phyloP scores from a whole-genome alignment of 2,888 invertebrate species.

The Drosophila parthenogenetica region DNA sequence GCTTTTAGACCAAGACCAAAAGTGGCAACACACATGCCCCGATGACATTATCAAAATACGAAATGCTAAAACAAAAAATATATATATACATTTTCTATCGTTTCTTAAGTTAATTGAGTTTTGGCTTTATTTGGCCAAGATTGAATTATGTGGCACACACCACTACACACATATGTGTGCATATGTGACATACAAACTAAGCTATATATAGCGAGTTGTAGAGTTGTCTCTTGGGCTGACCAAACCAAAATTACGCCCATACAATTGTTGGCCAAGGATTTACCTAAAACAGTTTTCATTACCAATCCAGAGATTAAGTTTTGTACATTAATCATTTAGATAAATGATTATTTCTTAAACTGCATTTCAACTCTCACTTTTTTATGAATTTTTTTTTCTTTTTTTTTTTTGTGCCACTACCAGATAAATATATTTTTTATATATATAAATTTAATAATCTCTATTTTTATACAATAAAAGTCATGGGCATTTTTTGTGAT shows the following conservation, averaged over 20 bases:
- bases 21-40: conserved; percentile 50
- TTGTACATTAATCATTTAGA: conserved; percentile 31
- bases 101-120: conserved; percentile 53
- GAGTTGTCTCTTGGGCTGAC: conserved; percentile 14
- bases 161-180: background rate
- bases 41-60: conserved; percentile 52
- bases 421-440: background rate
- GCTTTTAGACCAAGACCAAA: conserved; percentile 36
- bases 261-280: conserved; percentile 40
- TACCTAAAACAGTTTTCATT: conserved; percentile 24
- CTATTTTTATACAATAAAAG: conserved; percentile 52
- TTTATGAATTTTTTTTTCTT: background rate
- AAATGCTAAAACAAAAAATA: background rate
- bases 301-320: conserved; percentile 10
- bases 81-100: conserved; percentile 14
- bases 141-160: conserved; percentile 46
- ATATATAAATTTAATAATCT: conserved; percentile 40
- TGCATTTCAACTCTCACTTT: conserved; percentile 33
- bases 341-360: conserved; percentile 4
- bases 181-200: conserved; percentile 1
- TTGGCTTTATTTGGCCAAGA: conserved; percentile 56
- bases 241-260: conserved; percentile 43
- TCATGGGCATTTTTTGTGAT: conserved; percentile 53
- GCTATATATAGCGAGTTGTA: conserved; percentile 2
- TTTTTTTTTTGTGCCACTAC: no score